A percentile compares a stretch with the other conserved stretches of the same genome.
Evolutionary conservation across 2,797 vertebrate species (phyloP).

Genomic region (Peromyscus eremicus): DNA sequence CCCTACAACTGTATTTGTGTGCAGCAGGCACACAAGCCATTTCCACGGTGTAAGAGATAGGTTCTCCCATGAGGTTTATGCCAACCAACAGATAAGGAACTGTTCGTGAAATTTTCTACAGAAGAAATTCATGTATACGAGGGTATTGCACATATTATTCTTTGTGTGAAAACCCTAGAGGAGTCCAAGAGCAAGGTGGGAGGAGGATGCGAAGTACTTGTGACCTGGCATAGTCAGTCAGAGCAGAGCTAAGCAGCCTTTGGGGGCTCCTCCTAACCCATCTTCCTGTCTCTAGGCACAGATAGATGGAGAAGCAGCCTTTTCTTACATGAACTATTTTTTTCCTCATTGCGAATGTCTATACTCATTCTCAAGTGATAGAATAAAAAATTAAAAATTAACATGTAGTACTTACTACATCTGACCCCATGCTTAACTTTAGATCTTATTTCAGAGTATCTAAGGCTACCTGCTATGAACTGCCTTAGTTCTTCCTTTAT

Average conservation of each 20-base stretch:
- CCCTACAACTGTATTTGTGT: constrained; percentile 56
- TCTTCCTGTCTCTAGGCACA: background rate
- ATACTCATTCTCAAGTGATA: background rate
- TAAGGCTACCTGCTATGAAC: constrained; percentile 33
- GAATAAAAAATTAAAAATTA: constrained; percentile 55
- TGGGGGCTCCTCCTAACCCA: background rate
- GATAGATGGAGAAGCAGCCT: background rate
- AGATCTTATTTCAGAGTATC: background rate
- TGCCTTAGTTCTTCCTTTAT: constrained; percentile 2
- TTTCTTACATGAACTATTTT: background rate
- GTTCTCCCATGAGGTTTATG: constrained; percentile 65
- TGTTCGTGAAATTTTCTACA: constrained; percentile 52
- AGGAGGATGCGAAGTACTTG: background rate
- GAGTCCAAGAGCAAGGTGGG: background rate
- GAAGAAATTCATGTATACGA: constrained; percentile 39
- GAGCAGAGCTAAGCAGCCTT: background rate
- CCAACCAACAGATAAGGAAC: constrained; percentile 49
- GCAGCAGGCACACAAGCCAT: constrained; percentile 53
- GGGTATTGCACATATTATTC: constrained; percentile 19
- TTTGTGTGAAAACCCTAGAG: constrained; percentile 5
- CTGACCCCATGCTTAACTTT: constrained; percentile 23
- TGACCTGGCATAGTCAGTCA: background rate
- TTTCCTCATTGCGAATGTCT: background rate
- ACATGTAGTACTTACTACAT: background rate
- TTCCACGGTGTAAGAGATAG: constrained; percentile 49